These are phyloP conservation scores for Danio rerio DNA, from an alignment of 2,113 vertebrate species.

Conservation along the genomic window GRCz12tu NC_133176.1:49043501-49044000, in stretches of 20 bases:
- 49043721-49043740: neutral
- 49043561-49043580: constrained; percentile 60
- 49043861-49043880: no score
- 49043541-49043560: constrained; percentile 61
- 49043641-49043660: neutral
- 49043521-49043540: constrained; percentile 70
- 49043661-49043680: constrained; percentile 11
- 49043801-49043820: no score
- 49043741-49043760: neutral
- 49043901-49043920: no score
- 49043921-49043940: no score
- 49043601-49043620: neutral
- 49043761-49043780: no score
- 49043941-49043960: no score
- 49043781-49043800: no score
- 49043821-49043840: no score
- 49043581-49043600: neutral
- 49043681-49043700: neutral
- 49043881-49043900: no score
- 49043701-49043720: neutral
- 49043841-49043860: no score
- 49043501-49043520: constrained; percentile 68
- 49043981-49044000: no score
- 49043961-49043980: no score
- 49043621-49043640: constrained; percentile 13